Evolutionary conservation across 2,113 vertebrate genomes (phyloP), one percentile per base, ranked within the genome.

Genomic region (Noturus placidus): DNA sequence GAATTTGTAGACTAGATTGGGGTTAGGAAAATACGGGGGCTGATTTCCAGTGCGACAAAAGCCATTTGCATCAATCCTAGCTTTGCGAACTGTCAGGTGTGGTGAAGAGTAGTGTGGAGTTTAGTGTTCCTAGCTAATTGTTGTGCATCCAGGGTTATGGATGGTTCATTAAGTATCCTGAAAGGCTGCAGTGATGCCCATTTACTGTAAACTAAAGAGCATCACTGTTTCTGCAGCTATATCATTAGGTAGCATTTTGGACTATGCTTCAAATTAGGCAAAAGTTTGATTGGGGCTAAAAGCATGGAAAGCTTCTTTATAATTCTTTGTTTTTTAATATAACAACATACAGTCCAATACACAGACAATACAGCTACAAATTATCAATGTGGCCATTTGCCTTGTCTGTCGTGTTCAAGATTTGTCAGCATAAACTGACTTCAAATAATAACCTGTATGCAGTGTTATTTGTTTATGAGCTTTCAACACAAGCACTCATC

Each of bases 121-220:
- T 82, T 59, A 82, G 87, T 77, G 74, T 74, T 82, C 35, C 57
- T 88, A 59, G 57, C 57, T 90, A 77, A 82, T 83, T 87, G 85
- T 86, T 77, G 74, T 82, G 50, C 54, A 85, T 90, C 77, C 69
- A 70, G 50, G 76, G 76, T 90, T 84, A 88, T 74, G 50, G 50
- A 70, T 59, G 50, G 35, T 88, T 85, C 85, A 90, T 90, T 90
- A 87, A 81, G 70, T 84, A 80, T 59, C 52, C 79, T 86, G 72
- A 87, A 86, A 86, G 80, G 50, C 67, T 42, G 22, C 70, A 42
- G 63, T 83, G 70, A 88, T 84, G 81, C 88, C 87, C 67, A 82
- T 88, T 88, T 87, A 65, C 76, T 54, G 86, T 50, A 72, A 65
- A 67, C 57, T 42, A 69, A 67, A 88, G 76, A 69, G 57, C 69